These are phyloP conservation scores for Pedetes capensis DNA, from an alignment of 2,113 vertebrate species.

Conservation along the genomic window DNA sequence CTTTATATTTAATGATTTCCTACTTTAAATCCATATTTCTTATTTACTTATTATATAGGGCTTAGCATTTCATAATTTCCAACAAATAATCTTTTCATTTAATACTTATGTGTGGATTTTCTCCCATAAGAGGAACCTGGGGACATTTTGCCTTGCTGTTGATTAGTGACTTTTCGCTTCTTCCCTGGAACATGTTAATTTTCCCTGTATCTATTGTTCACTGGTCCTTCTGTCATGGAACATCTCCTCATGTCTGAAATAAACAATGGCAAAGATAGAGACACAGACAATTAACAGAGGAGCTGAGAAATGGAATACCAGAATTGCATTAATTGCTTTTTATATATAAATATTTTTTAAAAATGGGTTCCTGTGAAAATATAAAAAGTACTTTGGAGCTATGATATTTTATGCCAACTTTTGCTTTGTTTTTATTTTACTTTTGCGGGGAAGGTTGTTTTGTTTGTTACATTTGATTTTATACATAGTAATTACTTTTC, in stretches of 20 bases:
- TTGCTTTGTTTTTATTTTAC: neutral
- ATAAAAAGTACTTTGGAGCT: neutral
- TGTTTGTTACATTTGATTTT: neutral
- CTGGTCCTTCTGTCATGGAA: neutral
- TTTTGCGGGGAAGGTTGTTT: neutral
- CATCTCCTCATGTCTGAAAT: neutral
- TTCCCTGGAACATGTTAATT: constrained; percentile 39
- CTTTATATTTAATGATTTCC: neutral
- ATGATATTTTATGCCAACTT: neutral
- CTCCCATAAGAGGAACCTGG: neutral
- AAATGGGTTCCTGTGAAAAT: neutral
- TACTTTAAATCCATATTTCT: neutral
- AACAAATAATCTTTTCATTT: neutral
- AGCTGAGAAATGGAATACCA: neutral
- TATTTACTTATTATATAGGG: neutral
- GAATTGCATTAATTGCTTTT: neutral
- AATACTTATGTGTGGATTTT: neutral
- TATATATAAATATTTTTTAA: neutral
- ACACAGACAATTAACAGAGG: neutral
- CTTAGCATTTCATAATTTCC: neutral
- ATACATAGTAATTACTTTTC: neutral
- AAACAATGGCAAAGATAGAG: neutral
- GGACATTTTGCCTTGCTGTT: neutral
- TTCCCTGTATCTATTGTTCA: neutral
- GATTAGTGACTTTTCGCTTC: constrained; percentile 34